Evolutionary conservation across 1,140 invertebrate genomes (phyloP), one percentile per base, ranked within the genome.

Genomic region (Ridgeia piscesae): DNA sequence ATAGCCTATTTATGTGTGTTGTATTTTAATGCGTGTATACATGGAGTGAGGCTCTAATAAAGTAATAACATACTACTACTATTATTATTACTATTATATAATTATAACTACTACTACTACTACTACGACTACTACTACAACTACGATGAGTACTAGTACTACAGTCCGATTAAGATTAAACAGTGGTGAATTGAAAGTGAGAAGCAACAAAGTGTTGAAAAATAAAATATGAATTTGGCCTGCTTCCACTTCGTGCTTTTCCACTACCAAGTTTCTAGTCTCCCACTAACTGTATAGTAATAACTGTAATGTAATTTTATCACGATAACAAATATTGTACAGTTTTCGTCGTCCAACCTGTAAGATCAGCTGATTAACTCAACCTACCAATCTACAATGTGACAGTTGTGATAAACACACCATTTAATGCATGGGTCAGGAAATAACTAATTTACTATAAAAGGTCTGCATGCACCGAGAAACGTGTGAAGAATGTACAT

Each of bases 371-470:
- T 42, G 42, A 42, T 11, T 42, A 42, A 14, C 27, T 17, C 58
- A 8, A 27, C 58, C 58, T 77, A 77, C 58, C 58, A 4, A 77
- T 77, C 27, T 77, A 77, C 58, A 31, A 77, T 27, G 58, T 21
- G 58, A 21, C 58, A 11, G 4, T 42, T 6, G 11, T 11, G 42
- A 42, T 42, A 77, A 77, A 77, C 27, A 77, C 2, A 77, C 27
- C 27, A 77, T 77, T 42, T 77, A 77, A 31, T 77, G 27, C 58
- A 21, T 77, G 58, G 14, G 58, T 77, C 58, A 77, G 58, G 58
- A 77, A 77, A 77, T 77, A 77, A 77, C 17, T 77, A 77, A 77
- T 77, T 77, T 77, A 77, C 58, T 77, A 77, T 77, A 77, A 77
- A 77, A 77, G 58, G 58, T 77, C 4, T 27, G 17, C 48, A 50